Conservation (phyloP, 2,888 invertebrate genomes). For the Diogma glabrata region DNA sequence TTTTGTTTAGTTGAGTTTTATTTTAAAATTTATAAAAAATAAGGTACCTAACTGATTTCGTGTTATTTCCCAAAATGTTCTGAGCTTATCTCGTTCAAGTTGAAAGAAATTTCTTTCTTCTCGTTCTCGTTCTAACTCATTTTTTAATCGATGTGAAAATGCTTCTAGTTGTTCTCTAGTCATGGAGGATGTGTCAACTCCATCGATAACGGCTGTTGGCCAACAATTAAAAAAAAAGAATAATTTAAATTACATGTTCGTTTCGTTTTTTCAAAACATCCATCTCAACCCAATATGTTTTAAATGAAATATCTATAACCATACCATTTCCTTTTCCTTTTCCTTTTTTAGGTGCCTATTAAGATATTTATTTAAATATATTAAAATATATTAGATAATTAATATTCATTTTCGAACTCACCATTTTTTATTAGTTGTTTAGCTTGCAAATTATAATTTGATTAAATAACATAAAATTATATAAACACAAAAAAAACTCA, state of each 20-base stretch:
- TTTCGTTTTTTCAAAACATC: too few species aligned
- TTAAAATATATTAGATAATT: too few species aligned
- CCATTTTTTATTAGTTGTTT: too few species aligned
- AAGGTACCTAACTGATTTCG: conserved; percentile 74
- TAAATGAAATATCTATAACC: too few species aligned
- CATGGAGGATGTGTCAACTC: conserved; percentile 86
- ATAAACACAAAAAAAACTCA: too few species aligned
- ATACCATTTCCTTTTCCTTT: conserved; percentile 10
- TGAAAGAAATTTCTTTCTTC: conserved; percentile 95
- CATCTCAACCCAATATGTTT: neutral
- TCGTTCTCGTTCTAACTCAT: conserved; percentile 85
- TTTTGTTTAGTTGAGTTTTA: too few species aligned
- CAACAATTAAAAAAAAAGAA: conserved; percentile 11
- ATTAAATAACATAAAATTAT: too few species aligned
- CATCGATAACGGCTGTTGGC: conserved; percentile 60
- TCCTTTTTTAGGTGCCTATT: conserved; percentile 10
- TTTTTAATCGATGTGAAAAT: conserved; percentile 72
- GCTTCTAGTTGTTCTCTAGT: conserved; percentile 84
- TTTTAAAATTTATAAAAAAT: too few species aligned
- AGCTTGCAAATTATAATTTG: too few species aligned
- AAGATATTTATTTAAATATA: too few species aligned
- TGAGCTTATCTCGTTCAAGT: conserved; percentile 84
- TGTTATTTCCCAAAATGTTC: conserved; percentile 94
- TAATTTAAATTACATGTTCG: too few species aligned
- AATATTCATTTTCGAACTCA: too few species aligned